Evolutionary conservation across 2,888 invertebrate species (phyloP), one percentile per base, ranked within the genome.

Genomic region (Polymixis flavicincta): DNA sequence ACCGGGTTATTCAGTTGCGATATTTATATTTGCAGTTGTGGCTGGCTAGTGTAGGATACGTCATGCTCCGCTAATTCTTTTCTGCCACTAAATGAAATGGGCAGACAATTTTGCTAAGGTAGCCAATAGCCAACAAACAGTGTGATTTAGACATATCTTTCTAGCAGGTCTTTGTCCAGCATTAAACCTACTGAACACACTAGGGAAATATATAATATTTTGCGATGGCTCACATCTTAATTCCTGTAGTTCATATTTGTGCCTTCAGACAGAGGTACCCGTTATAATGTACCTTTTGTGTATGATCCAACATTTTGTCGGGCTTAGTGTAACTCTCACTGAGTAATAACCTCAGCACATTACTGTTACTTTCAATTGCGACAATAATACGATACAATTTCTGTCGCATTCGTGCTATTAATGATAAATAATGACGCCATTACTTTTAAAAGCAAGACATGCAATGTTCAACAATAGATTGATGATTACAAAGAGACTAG

Each of bases 301-400:
- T 57, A 45, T 77, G 42, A 45, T 55, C 55, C 60, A 72, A 66
- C 59, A 25, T 37, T 42, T 73, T 55, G 55, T 17, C 60, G 19
- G 42, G n/a, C 50, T 59, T 64, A 60, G 54, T 50, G 37, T 69
- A 69, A 76, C 66, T 83, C 65, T 60, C 22, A 48, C 61, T 54
- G 14, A 60, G 63, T 55, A 59, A 83, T 83, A 83, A 83, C 75
- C 59, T 76, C 48, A 60, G 63, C 59, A 66, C 63, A 72, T 83
- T 63, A 76, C 59, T 72, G 75, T 79, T 74, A 75, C 66, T 72
- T 80, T 69, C 80, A 60, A 75, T 71, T 71, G 61, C 45, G 50
- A 79, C 65, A 69, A 63, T 61, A 72, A 52, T 61, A 63, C 55
- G 69, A 70, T 60, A 70, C 54, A 60, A 67, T 76, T 67, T 70